Base-by-base conservation (phyloP, 2,797 vertebrate species). In the Notoglanidium macrostoma region DNA sequence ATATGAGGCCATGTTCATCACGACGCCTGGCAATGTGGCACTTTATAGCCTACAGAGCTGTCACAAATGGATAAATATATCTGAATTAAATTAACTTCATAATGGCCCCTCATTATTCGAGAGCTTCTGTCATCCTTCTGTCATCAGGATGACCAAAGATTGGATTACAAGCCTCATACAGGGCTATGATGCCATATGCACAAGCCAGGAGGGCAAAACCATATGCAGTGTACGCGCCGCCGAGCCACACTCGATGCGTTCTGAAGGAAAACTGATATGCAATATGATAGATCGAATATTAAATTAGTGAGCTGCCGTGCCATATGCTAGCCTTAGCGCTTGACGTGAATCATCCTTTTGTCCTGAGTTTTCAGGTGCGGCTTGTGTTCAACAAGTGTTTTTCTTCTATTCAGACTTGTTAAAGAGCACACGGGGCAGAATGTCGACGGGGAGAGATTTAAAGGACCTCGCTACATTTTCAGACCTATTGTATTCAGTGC, bases 231-330 rank as follows among this genome's bases (percentile, higher is more conserved):
- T 93, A 93, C 91, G 91, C 91, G 90, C 91, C 92, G 92, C 92
- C 92, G 92, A 94, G 57, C 65, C 77, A 26, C 35, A 94, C 92
- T 91, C 54, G 93, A 94, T 92, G 91, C 94, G 61, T 72, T 88
- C 84, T 88, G 92, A 82, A 86, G 92, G 95, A 94, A 94, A 91
- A 86, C 82, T 23, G 90, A 95, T 95, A 94, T 91, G 94, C 92
- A 94, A 93, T 93, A 95, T 95, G 86, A 89, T 74, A 90, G 89
- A 89, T 85, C 1, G 88, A 89, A 91, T 91, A 90, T 91, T 91
- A 88, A 91, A 95, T 95, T 93, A 93, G 94, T 95, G 95, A 95
- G 95, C 92, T 92, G 94, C 95, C 94, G 91, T 93, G 94, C 95
- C 95, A 96, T 96, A 95, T 96, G 95, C 93, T 93, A 88, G 61